Percentiles rank a stretch among this genome's conserved stretches.
These are phyloP conservation scores for Oophaga sylvatica DNA, from an alignment of 2,797 vertebrate genomes.

Conservation along the genomic window DNA sequence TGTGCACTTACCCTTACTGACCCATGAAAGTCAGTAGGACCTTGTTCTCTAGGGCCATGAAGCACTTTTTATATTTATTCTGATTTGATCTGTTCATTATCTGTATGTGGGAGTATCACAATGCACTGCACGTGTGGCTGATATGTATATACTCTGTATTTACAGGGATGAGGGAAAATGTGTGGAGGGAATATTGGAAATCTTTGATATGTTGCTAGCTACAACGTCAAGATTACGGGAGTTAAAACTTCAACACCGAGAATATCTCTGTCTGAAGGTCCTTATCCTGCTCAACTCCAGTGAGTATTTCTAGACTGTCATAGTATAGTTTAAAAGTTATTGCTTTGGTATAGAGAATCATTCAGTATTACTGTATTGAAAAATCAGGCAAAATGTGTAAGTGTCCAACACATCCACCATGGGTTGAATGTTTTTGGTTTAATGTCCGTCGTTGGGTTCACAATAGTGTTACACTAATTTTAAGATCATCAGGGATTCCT, in stretches of 20 bases:
- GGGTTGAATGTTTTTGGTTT: not conserved
- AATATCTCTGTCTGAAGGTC: conserved; percentile 96
- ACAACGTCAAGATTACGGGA: conserved; percentile 92
- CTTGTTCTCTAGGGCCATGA: not conserved
- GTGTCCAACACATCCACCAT: not conserved
- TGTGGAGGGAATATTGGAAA: conserved; percentile 97
- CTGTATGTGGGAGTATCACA: not conserved
- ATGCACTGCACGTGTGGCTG: not conserved
- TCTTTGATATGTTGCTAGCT: conserved; percentile 96
- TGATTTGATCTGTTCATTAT: not conserved
- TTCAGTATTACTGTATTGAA: not conserved
- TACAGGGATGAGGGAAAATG: conserved; percentile 93
- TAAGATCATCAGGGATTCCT: no score
- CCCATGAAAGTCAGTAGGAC: no score
- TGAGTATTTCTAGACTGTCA: conserved; percentile 75
- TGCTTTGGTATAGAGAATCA: no score
- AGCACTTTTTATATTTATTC: not conserved
- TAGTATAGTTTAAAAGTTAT: not conserved
- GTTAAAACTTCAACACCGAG: conserved; percentile 92
- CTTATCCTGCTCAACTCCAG: conserved; percentile 98
- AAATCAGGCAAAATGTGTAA: not conserved
- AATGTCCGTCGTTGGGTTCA: not conserved
- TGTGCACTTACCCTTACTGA: no score
- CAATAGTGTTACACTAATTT: not conserved
- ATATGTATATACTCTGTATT: conserved; percentile 61